These are phyloP conservation scores for Cladorhizidae sp. DNA, from an alignment of 37 sponge, comb jelly and placozoan genomes.

Conservation along the genomic window DNA sequence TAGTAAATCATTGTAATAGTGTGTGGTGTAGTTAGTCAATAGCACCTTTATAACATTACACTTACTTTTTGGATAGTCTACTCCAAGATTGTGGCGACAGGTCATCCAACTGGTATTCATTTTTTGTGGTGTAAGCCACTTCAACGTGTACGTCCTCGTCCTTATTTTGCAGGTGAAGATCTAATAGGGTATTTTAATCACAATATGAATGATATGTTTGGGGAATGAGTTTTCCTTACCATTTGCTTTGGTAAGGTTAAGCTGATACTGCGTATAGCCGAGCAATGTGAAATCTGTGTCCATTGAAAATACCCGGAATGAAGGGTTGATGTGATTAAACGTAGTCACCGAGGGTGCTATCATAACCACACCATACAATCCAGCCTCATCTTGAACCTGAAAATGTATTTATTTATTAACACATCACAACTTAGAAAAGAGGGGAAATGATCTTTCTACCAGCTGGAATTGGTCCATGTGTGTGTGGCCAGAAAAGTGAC, in stretches of 20 bases:
- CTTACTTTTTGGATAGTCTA: slow-evolving; percentile 39
- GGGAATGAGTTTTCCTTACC: slow-evolving; percentile 5
- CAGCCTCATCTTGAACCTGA: slow-evolving; percentile 53
- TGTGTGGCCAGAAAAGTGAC: slow-evolving; percentile 78
- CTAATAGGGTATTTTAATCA: background rate
- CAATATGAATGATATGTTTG: background rate
- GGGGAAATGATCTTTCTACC: slow-evolving; percentile 10
- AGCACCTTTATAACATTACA: background rate
- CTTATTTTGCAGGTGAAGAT: background rate
- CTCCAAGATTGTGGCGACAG: slow-evolving; percentile 64
- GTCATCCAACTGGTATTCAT: slow-evolving; percentile 61
- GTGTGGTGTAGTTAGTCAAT: background rate
- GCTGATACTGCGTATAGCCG: slow-evolving; percentile 75
- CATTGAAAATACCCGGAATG: slow-evolving; percentile 75
- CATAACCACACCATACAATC: slow-evolving; percentile 60
- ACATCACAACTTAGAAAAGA: background rate
- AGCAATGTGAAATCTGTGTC: slow-evolving; percentile 50
- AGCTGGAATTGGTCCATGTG: slow-evolving; percentile 78
- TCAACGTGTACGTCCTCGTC: slow-evolving; percentile 27
- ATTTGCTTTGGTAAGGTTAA: slow-evolving; percentile 80
- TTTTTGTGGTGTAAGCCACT: slow-evolving; percentile 46
- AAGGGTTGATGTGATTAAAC: slow-evolving; percentile 58
- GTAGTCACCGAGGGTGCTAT: slow-evolving; percentile 80
- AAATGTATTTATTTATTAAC: background rate
- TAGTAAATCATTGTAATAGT: background rate